Evolutionary conservation across 2,888 invertebrate genomes (phyloP).

Genomic region (Drosophila nigricruria): DNA sequence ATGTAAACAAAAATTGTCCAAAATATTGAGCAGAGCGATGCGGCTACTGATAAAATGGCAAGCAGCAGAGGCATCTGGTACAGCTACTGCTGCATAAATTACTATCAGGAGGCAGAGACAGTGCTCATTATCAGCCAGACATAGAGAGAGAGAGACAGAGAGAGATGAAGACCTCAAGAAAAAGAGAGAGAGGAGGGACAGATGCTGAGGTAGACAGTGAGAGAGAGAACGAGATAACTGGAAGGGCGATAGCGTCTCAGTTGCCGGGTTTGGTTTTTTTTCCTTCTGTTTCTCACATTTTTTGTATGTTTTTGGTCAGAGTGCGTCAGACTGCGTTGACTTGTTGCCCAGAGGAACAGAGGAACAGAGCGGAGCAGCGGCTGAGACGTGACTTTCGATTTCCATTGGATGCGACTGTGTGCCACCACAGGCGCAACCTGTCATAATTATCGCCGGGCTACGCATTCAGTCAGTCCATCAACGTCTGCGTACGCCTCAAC

Average conservation of each 20-base stretch:
- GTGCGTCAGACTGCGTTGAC: conserved; percentile 59
- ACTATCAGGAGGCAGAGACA: conserved; percentile 60
- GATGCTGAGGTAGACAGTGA: conserved; percentile 1
- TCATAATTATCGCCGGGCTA: conserved; percentile 66
- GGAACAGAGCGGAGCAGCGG: conserved; percentile 22
- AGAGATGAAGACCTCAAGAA: neutral
- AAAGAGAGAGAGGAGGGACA: conserved; percentile 1
- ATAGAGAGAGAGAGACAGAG: conserved; percentile 10
- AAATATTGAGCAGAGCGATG: conserved; percentile 5
- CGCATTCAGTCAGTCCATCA: conserved; percentile 56
- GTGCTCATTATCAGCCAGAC: conserved; percentile 51
- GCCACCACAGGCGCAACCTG: conserved; percentile 60
- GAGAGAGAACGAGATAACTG: conserved; percentile 47
- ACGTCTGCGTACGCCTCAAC: conserved; percentile 49
- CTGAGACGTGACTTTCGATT: conserved; percentile 71
- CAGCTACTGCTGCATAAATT: conserved; percentile 79
- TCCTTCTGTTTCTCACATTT: conserved; percentile 3
- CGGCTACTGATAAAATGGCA: conserved; percentile 24
- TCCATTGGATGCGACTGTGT: conserved; percentile 39
- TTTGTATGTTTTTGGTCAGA: conserved; percentile 57
- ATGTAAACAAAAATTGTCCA: conserved; percentile 37
- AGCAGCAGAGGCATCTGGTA: conserved; percentile 43
- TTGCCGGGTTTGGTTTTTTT: conserved; percentile 34
- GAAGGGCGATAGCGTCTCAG: conserved; percentile 63
- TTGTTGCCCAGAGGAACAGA: conserved; percentile 48